These are phyloP conservation scores for Arenicola marina DNA, from an alignment of 2,888 invertebrate species.

Conservation along the genomic window DNA sequence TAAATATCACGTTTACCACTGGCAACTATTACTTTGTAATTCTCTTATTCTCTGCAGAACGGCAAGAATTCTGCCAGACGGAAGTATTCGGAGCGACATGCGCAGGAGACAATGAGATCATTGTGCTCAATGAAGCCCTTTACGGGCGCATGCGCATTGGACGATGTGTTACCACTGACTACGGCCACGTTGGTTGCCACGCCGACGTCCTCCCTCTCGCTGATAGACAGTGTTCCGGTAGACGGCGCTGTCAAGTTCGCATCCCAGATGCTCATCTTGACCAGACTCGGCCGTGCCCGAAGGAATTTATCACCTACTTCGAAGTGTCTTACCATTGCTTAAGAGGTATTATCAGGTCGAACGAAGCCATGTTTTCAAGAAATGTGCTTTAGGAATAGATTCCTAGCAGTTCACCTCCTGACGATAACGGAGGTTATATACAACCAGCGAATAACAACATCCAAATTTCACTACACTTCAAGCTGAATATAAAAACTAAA, in stretches of 20 bases:
- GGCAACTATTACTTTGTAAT: no score
- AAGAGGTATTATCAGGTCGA: no score
- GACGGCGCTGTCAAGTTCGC: slow-evolving; percentile 6
- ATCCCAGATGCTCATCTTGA: slow-evolving; percentile 2
- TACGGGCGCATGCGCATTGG: not conserved
- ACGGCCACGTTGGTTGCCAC: slow-evolving; percentile 20
- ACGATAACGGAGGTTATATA: no score
- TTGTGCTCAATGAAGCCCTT: not conserved
- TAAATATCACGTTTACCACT: no score
- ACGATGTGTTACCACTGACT: slow-evolving; percentile 14
- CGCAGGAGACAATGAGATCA: not conserved
- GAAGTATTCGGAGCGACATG: not conserved
- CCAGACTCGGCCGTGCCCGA: not conserved
- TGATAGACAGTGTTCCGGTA: slow-evolving; percentile 19
- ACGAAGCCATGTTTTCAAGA: no score
- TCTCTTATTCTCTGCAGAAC: no score
- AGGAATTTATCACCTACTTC: slow-evolving; percentile 1
- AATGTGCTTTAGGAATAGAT: no score
- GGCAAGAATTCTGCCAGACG: not conserved
- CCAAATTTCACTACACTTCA: no score
- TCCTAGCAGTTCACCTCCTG: no score
- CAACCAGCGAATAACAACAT: no score
- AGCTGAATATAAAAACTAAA: no score
- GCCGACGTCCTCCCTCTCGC: slow-evolving; percentile 16
- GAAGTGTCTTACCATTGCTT: not conserved